Evolutionary conservation across 2,888 invertebrate genomes (phyloP).

Genomic region (Crocallis elinguaria): DNA sequence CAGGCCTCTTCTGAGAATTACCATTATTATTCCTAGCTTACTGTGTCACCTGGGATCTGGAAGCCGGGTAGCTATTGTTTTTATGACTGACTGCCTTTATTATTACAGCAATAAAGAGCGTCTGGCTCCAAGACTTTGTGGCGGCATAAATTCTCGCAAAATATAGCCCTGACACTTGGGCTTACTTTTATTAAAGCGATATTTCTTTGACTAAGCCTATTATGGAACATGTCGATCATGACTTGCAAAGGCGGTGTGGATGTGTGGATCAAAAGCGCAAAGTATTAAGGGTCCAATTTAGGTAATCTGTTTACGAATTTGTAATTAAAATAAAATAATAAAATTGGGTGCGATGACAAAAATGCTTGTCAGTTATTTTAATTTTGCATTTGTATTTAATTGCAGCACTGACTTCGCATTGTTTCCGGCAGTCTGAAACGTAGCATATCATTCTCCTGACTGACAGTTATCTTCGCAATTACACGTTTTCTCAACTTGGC

Average conservation of each 20-base stretch:
- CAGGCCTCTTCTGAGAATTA: background rate
- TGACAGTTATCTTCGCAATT: constrained; percentile 4
- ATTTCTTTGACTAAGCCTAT: background rate
- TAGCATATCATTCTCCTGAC: background rate
- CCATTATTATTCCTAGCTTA: background rate
- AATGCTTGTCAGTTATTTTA: background rate
- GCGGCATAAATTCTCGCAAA: constrained; percentile 5
- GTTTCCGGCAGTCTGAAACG: background rate
- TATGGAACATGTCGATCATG: background rate
- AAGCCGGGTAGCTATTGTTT: constrained; percentile 8
- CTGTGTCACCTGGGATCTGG: background rate
- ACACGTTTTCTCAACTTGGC: too few species aligned
- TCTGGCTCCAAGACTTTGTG: constrained; percentile 11
- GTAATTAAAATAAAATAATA: too few species aligned
- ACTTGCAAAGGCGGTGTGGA: too few species aligned
- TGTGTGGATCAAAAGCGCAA: too few species aligned
- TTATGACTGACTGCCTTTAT: constrained; percentile 7
- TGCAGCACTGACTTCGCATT: background rate
- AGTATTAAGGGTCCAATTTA: too few species aligned
- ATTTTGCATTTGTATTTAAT: background rate
- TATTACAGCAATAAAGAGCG: constrained; percentile 10
- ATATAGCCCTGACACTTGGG: background rate
- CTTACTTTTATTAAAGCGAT: background rate
- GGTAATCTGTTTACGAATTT: too few species aligned
- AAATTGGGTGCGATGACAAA: background rate